Conservation (phyloP, 23 tunicate genomes). For the Styela clava region DNA sequence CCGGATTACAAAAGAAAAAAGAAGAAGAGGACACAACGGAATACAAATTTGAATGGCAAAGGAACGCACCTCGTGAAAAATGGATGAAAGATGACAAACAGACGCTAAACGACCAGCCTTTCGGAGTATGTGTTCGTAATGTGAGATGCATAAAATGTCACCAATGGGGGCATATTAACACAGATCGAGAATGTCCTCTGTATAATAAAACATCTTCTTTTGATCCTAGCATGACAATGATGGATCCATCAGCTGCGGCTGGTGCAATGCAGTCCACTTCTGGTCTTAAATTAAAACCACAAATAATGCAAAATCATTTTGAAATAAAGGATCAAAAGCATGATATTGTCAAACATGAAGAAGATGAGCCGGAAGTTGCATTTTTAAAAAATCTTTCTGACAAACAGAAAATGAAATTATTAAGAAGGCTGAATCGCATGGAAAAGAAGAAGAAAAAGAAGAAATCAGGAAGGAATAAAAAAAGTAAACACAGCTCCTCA, state of each 20-base stretch:
- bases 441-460: constrained; percentile 31
- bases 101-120: constrained; percentile 92
- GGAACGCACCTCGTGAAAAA: constrained; percentile 95
- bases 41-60: constrained; percentile 97
- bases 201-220: constrained; percentile 88
- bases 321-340: constrained; percentile 58
- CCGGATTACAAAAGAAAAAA: constrained; percentile 73
- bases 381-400: constrained; percentile 74
- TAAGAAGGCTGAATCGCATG: constrained; percentile 59
- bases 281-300: constrained; percentile 52
- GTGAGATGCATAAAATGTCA: constrained; percentile 97
- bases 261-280: constrained; percentile 32
- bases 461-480: constrained; percentile 28
- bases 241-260: constrained; percentile 24
- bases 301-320: constrained; percentile 61
- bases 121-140: constrained; percentile 93
- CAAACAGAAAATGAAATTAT: constrained; percentile 83
- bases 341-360: constrained; percentile 50
- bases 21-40: constrained; percentile 54
- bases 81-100: constrained; percentile 93
- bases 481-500: constrained; percentile 34
- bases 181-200: constrained; percentile 96
- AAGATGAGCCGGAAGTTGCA: constrained; percentile 79
- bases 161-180: constrained; percentile 99
- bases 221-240: constrained; percentile 64